These are phyloP conservation scores for Lagria hirta DNA, from an alignment of 2,888 invertebrate species.

Conservation along the genomic window DNA sequence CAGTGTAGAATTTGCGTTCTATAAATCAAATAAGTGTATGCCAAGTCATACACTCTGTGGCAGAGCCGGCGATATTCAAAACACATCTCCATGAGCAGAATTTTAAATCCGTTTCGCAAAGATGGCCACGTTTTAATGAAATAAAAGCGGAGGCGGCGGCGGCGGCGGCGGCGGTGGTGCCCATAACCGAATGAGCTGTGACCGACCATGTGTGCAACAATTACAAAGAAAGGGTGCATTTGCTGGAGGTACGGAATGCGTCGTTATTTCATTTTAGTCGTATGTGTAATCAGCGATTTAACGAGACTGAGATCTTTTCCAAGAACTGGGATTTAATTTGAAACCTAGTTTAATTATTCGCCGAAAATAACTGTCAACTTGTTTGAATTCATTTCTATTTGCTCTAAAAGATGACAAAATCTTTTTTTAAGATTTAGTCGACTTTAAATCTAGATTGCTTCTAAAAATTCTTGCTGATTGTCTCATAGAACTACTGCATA, in stretches of 20 bases:
- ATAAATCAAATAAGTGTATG: conserved; percentile 54
- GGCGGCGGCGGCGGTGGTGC: conserved; percentile 38
- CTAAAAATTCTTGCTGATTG: no score
- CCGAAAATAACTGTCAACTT: no score
- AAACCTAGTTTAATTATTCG: no score
- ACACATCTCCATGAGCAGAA: conserved; percentile 50
- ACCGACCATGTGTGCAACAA: conserved; percentile 42
- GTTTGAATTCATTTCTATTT: no score
- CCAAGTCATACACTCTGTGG: conserved; percentile 44
- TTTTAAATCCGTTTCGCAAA: conserved; percentile 53
- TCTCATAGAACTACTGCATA: no score
- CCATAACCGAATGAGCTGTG: conserved; percentile 45
- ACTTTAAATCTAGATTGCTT: no score
- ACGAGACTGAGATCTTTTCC: neutral
- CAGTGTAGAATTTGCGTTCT: conserved; percentile 33
- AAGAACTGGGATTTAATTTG: conserved; percentile 1
- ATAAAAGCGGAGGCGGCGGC: conserved; percentile 43
- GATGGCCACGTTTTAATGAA: conserved; percentile 52
- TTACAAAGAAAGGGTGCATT: conserved; percentile 41
- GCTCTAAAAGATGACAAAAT: neutral
- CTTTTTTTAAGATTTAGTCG: no score
- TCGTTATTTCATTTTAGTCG: conserved; percentile 34
- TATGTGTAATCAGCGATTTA: conserved; percentile 3
- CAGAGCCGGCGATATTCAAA: conserved; percentile 47
- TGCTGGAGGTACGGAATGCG: conserved; percentile 22